Conservation (phyloP, 2,888 invertebrate species). For the Platycnemis pennipes region DNA sequence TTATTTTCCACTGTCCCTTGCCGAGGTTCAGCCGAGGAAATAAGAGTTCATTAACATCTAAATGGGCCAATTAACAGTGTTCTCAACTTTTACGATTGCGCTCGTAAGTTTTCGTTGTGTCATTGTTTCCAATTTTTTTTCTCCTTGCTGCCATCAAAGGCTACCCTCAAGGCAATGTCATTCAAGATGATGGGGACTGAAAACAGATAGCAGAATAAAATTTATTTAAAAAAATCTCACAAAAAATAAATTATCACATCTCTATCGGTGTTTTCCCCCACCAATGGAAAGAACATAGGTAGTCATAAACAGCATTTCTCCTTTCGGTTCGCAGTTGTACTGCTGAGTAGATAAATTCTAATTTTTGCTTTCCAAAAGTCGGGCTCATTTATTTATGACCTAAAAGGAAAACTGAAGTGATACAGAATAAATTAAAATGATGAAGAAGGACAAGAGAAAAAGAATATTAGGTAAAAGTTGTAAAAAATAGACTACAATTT, state of each 20-base stretch:
- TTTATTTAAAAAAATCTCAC: not conserved
- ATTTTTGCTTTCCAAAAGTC: not conserved
- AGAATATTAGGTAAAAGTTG: not conserved
- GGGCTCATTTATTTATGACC: not conserved
- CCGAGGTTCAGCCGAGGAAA: not conserved
- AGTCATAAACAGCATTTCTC: not conserved
- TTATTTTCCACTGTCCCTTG: not conserved
- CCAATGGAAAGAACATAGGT: not conserved
- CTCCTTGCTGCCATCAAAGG: not conserved
- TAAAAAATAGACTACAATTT: not conserved
- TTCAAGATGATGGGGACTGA: not conserved
- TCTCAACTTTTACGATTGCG: constrained; percentile 30
- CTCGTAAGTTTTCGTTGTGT: not conserved
- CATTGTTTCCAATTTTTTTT: not conserved
- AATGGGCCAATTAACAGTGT: constrained; percentile 54
- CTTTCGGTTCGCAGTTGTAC: not conserved
- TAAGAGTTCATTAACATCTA: constrained; percentile 49
- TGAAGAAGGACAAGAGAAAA: not conserved
- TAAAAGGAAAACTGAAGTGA: not conserved
- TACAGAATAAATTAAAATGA: not conserved
- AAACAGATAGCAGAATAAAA: not conserved
- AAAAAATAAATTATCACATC: not conserved
- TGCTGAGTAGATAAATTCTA: not conserved
- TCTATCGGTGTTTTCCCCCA: not conserved
- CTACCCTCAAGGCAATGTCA: not conserved